Base-by-base conservation (phyloP, 2,113 vertebrate species). In the Datnioides undecimradiatus region DNA sequence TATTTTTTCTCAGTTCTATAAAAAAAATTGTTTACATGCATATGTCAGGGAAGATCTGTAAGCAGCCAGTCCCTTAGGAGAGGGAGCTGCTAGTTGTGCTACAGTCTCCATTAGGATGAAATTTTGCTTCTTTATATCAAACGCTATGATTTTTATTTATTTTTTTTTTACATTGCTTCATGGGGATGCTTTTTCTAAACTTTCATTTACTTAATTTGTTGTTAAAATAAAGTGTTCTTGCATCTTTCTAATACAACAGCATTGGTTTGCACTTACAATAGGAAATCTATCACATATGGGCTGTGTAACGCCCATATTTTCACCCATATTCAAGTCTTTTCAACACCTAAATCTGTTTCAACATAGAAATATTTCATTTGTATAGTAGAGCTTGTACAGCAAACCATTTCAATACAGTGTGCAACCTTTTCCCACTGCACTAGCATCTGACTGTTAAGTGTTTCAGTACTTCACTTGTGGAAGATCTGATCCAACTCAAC, bases 401-500 rank as follows among this genome's bases (percentile, higher is more conserved):
- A 58, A 68, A 2, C 34, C n/a, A 38, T 54, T 68, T 8, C 41
- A 51, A 49, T 23, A 34, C 11, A 21, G 19, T 4, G 11, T 23
- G 5, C 21, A 27, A 38, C 38, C 27, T 52, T 48, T 67, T 8
- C 10, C 3, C 6, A 33, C 33, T n/a, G 59, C 55, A 57, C 12
- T 12, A 40, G 14, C 6, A 16, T 66, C 6, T 25, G 62, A 69
- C 17, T 17, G 55, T 59, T 52, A 65, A 63, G 71, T 72, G 52
- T 84, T 82, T 79, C 74, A 77, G 75, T 51, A 23, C 60, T 41
- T 70, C 36, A 73, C 74, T 45, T 27, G 73, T 76, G 69, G 69
- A 84, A 77, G 65, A 82, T 79, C n/a, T 63, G 59, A 84, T 81
- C 49, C 54, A 72, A 74, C 41, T 63, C 43, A 66, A 33, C 62